phyloP scores from a whole-genome alignment of 64 coral and sea anemone genomes.

The Actinia tenebrosa region DNA sequence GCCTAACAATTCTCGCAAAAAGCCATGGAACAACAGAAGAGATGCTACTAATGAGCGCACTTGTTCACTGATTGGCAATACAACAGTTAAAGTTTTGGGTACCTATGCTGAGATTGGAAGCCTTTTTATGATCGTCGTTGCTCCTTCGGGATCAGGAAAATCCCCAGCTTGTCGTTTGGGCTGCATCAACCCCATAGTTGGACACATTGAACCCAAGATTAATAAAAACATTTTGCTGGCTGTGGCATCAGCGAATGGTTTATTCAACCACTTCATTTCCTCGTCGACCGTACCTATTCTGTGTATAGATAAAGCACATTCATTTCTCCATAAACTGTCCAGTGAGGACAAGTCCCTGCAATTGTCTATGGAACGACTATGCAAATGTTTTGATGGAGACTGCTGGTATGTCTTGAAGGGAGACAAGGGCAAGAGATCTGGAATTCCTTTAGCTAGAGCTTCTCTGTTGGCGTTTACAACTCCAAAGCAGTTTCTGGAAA shows the following conservation, averaged over 20 bases:
- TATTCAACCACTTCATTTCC: constrained; percentile 21
- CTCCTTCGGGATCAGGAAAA: neutral
- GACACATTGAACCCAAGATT: constrained; percentile 18
- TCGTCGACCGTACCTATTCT: constrained; percentile 10
- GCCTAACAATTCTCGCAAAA: too few species aligned
- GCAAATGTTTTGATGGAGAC: constrained; percentile 54
- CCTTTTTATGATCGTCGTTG: neutral
- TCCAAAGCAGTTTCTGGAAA: constrained; percentile 53
- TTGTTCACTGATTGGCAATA: too few species aligned
- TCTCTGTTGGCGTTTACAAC: constrained; percentile 47
- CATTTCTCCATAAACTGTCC: constrained; percentile 43
- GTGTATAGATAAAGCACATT: constrained; percentile 55
- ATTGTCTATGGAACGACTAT: constrained; percentile 48
- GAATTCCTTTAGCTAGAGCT: constrained; percentile 38
- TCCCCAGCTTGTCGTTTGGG: constrained; percentile 29
- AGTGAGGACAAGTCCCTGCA: neutral
- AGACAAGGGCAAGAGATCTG: constrained; percentile 39
- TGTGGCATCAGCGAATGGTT: constrained; percentile 4
- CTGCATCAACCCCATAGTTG: neutral
- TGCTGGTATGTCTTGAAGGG: constrained; percentile 64
- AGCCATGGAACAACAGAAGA: too few species aligned
- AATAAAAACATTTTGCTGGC: constrained; percentile 18
- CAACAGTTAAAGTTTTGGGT: neutral
- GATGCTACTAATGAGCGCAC: too few species aligned
- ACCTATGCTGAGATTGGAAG: neutral